Evolutionary conservation across 2,797 vertebrate species (phyloP), one percentile per base, ranked within the genome.

Genomic region (Lindbergichthys nudifrons): DNA sequence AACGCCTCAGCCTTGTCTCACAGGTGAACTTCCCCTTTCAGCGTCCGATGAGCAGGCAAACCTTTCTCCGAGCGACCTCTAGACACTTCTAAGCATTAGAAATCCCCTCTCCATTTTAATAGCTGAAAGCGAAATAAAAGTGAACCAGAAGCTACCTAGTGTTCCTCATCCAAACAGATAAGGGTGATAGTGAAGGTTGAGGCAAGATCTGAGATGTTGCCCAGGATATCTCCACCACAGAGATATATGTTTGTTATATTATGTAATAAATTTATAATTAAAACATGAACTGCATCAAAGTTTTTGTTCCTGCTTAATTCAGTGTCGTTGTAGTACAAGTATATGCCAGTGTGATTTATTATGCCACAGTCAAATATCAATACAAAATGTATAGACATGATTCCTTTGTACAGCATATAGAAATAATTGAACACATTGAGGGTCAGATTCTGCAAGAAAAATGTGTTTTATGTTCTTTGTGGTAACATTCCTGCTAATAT

Each of bases 191-290:
- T 77, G 81, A 80, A 83, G 59, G 54, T 47, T 85, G 87, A 87
- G 90, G 82, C 88, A 84, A 91, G 94, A 94, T 89, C 93, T 93
- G 86, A 94, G 94, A 93, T 90, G 93, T 93, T 94, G 93, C 91
- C 93, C 93, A 94, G 94, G 95, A 97, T 97, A 96, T 91, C 87
- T 92, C 92, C 94, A 94, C 93, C 95, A 95, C 95, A 97, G 95
- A 97, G 96, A 96, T 96, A 95, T 97, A 96, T 96, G 95, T 97
- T 97, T 97, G 96, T 96, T 96, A 96, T 96, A 96, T 96, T 96
- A 96, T 96, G 93, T 93, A 94, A 93, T 94, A 94, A 92, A 94
- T 94, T 94, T 94, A 88, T 94, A 90, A 94, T 93, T 92, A 92
- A 94, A 92, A 88, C 83, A 90, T 77, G 64, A 87, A 59, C 64